A percentile compares a stretch with the other conserved stretches of the same genome.
phyloP scores from a whole-genome alignment of 92 coral and sea anemone species.

The Plumapathes pennacea region DNA sequence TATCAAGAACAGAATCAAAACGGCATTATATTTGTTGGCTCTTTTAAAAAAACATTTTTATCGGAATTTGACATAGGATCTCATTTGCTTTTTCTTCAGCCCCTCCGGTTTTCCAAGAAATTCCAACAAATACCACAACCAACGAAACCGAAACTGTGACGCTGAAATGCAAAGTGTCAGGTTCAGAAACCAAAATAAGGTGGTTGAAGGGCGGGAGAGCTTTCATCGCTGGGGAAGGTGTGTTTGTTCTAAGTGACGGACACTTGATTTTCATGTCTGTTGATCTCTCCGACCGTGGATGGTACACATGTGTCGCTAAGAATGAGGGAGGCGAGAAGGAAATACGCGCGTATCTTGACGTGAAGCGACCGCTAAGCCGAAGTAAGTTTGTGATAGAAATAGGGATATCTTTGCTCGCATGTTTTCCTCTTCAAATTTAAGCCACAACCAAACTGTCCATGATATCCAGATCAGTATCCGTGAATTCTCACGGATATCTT shows the following conservation, averaged over 20 bases:
- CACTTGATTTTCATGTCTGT: conserved; percentile 30
- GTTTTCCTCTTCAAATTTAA: neutral
- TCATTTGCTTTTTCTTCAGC: too few relatives aligned
- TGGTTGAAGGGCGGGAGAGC: conserved; percentile 78
- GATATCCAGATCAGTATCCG: too few relatives aligned
- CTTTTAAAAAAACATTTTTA: too few relatives aligned
- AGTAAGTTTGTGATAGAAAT: conserved; percentile 8
- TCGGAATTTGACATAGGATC: too few relatives aligned
- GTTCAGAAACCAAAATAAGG: conserved; percentile 29
- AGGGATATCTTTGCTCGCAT: neutral
- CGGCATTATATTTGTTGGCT: too few relatives aligned
- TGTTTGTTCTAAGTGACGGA: conserved; percentile 8
- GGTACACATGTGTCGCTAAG: conserved; percentile 74
- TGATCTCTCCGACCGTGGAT: conserved; percentile 58
- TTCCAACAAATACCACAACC: conserved; percentile 69
- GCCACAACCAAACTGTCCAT: too few relatives aligned
- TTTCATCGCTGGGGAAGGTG: conserved; percentile 3
- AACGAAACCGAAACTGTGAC: conserved; percentile 37
- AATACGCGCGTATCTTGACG: conserved; percentile 63
- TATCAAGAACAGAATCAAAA: too few relatives aligned
- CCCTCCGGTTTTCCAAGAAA: conserved; percentile 59
- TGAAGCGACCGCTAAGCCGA: conserved; percentile 30
- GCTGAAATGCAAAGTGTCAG: conserved; percentile 61
- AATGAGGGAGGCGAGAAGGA: conserved; percentile 61
- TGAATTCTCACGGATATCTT: too few relatives aligned